These are phyloP conservation scores for Zoroaster sp. DNA, from an alignment of 53 echinoderm and acorn worm genomes.

Conservation along the genomic window DNA sequence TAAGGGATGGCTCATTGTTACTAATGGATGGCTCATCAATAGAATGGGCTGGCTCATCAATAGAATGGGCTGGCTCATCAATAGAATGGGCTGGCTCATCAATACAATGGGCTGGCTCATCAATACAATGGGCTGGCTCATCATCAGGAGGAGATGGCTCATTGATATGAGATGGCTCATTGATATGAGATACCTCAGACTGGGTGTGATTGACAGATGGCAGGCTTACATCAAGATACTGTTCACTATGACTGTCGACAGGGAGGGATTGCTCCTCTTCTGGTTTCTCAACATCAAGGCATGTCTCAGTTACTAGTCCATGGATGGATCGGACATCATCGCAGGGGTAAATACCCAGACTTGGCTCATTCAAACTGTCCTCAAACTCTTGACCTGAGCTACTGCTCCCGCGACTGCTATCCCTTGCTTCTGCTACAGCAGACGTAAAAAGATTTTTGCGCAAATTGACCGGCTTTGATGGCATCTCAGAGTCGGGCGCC, in stretches of 20 bases:
- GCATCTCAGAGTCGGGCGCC: background rate
- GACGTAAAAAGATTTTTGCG: conserved; percentile 26
- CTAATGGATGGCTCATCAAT: background rate
- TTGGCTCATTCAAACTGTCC: conserved; percentile 32
- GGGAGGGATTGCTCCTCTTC: background rate
- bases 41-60: background rate
- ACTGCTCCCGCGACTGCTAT: background rate
- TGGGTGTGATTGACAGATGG: background rate
- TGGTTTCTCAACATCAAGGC: background rate
- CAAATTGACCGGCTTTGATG: background rate
- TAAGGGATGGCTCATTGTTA: background rate
- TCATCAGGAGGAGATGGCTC: background rate
- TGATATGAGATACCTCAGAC: too few species aligned
- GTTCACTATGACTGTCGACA: background rate
- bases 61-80: background rate
- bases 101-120: too few species aligned
- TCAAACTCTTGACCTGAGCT: conserved; percentile 26
- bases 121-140: background rate
- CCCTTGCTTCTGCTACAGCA: background rate
- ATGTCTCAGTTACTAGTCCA: background rate
- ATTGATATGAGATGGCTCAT: too few species aligned
- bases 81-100: background rate
- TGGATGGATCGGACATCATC: background rate
- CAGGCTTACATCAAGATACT: background rate
- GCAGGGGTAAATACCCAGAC: background rate